Evolutionary conservation across 2,797 vertebrate genomes (phyloP).

Genomic region (Acanthurus lineatus): DNA sequence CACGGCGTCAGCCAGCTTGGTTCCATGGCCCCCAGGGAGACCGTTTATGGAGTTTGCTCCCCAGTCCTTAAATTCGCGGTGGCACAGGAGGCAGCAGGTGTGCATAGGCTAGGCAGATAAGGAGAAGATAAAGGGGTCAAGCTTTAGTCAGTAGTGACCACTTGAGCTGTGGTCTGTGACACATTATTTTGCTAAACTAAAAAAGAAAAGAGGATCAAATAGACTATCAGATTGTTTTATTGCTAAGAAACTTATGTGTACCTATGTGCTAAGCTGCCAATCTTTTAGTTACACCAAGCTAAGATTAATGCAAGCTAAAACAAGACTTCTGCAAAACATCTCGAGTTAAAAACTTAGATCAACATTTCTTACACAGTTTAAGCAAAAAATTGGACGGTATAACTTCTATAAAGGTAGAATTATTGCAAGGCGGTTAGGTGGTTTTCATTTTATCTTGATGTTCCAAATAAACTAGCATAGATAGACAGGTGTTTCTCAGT

Average conservation of each 20-base stretch:
- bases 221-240: no score
- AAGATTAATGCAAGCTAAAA: not conserved
- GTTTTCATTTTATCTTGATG: not conserved
- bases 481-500: not conserved
- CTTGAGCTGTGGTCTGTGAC: not conserved
- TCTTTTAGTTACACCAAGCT: not conserved
- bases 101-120: constrained; percentile 90
- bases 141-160: not conserved
- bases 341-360: not conserved
- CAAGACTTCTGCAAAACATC: not conserved
- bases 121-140: constrained; percentile 39
- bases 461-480: not conserved
- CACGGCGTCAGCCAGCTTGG: constrained; percentile 89
- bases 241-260: not conserved
- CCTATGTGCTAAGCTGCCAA: not conserved
- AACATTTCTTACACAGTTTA: not conserved
- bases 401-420: no score
- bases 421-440: not conserved
- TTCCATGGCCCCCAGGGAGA: constrained; percentile 89
- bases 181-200: not conserved
- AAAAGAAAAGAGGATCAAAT: not conserved
- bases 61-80: constrained; percentile 98
- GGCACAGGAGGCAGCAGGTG: constrained; percentile 98
- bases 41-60: constrained; percentile 92
- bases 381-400: no score